These are phyloP conservation scores for Lucilia sericata DNA, from an alignment of 1,140 invertebrate genomes.

Conservation along the genomic window DNA sequence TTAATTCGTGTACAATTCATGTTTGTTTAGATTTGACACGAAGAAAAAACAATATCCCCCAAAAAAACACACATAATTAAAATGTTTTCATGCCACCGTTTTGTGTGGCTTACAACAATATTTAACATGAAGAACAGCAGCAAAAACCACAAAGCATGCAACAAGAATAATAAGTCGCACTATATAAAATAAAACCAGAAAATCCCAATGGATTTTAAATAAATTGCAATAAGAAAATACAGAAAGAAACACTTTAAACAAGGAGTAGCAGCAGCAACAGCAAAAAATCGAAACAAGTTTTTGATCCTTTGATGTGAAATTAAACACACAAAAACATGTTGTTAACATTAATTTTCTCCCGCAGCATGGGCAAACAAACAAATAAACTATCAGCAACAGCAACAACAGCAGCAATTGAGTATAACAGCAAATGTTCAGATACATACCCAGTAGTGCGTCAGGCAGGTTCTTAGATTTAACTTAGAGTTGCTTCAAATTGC, in stretches of 20 bases:
- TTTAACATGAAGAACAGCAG: background rate
- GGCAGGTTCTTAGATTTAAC: no score
- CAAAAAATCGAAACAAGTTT: background rate
- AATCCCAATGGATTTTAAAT: background rate
- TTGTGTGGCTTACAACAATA: constrained; percentile 21
- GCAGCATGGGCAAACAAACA: constrained; percentile 42
- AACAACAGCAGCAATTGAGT: background rate
- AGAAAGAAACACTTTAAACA: background rate
- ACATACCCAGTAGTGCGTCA: no score
- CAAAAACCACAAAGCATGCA: constrained; percentile 7
- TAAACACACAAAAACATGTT: constrained; percentile 47
- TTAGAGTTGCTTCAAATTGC: no score
- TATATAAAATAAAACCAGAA: background rate
- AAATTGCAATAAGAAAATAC: background rate
- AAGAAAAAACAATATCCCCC: no score
- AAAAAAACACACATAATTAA: constrained; percentile 48
- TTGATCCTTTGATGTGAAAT: constrained; percentile 48
- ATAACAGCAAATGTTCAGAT: no score
- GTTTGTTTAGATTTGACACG: no score
- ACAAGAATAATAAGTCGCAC: background rate
- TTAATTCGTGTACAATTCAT: background rate
- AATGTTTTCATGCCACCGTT: constrained; percentile 49
- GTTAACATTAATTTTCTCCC: constrained; percentile 51
- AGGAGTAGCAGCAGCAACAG: background rate
- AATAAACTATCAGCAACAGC: background rate